Base-by-base conservation (phyloP, 2,888 invertebrate genomes). In the Amblyjoppa proteus region DNA sequence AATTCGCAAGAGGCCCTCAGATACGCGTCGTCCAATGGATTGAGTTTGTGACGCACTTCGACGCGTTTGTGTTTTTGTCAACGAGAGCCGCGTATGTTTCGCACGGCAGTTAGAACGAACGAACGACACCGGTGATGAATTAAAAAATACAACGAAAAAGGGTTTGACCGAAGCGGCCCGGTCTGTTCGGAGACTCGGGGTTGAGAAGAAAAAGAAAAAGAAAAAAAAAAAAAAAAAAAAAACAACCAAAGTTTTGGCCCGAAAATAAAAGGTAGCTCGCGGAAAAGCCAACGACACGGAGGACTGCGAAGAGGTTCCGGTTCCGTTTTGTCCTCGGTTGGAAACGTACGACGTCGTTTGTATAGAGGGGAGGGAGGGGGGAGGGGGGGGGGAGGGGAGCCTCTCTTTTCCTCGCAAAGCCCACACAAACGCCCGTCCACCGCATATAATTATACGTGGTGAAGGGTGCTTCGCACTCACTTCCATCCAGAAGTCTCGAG, bases 381-480 rank as follows among this genome's bases (percentile, higher is more conserved):
- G n/a, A n/a, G n/a, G n/a, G n/a, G n/a, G n/a, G 20, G 20, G 53
- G 53, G 53, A 1, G 20, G 20, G 20, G 53, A 20, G 53, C 1
- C 53, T n/a, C 58, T 58, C 49, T 61, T 61, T 61, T 45, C 74
- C 61, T 49, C 41, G 74, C 61, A 45, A 58, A 49, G 61, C 61
- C 49, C 58, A 49, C 58, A 49, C 74, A 45, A 75, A 64, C 45
- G 41, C 28, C 74, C 58, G 74, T 61, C 61, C 16, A 61, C 74
- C 74, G 74, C 74, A 75, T 75, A 64, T 64, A 75, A 75, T 75
- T 75, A 75, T 31, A 61, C 74, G 61, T 64, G 28, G 58, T 31
- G 45, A 28, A 64, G 45, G 74, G 58, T 31, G 25, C 49, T 51
- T n/a, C n/a, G 20, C 34, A 53, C 51, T 34, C 71, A n/a, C 28